Percentiles rank a stretch among this genome's conserved stretches.
phyloP scores from a whole-genome alignment of 2,797 vertebrate genomes.

The Clarias fuscus region DNA sequence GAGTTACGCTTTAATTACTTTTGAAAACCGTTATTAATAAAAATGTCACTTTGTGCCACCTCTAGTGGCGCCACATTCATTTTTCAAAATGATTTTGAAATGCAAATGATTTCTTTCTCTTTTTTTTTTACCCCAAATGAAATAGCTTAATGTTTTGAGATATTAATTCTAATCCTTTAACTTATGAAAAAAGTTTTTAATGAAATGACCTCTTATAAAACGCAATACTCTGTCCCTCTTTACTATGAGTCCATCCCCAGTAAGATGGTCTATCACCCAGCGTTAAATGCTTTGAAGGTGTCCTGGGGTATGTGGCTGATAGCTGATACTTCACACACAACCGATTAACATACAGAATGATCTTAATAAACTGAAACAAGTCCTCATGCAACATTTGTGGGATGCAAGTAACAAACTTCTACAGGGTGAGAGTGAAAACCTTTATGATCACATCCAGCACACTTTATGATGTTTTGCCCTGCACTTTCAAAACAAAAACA shows the following conservation, averaged over 20 bases:
- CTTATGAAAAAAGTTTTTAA: no score
- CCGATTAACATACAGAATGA: slow-evolving; percentile 42
- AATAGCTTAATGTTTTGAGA: no score
- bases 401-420: slow-evolving; percentile 4
- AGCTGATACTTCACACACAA: slow-evolving; percentile 32
- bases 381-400: slow-evolving; percentile 26
- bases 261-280: slow-evolving; percentile 49
- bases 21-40: no score
- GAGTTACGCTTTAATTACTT: no score
- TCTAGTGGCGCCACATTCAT: no score
- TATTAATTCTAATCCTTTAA: no score
- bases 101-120: no score
- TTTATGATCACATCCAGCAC: slow-evolving; percentile 53
- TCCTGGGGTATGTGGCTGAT: slow-evolving; percentile 56
- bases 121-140: no score
- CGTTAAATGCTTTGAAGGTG: slow-evolving; percentile 55
- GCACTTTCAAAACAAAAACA: slow-evolving; percentile 35
- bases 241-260: background rate
- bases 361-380: slow-evolving; percentile 22
- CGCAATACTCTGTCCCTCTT: background rate
- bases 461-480: slow-evolving; percentile 46
- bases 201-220: no score
- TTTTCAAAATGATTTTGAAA: no score
- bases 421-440: slow-evolving; percentile 35
- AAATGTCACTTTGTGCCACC: no score